Base-by-base conservation (phyloP, 2,888 invertebrate genomes). In the Hemithea aestivaria region DNA sequence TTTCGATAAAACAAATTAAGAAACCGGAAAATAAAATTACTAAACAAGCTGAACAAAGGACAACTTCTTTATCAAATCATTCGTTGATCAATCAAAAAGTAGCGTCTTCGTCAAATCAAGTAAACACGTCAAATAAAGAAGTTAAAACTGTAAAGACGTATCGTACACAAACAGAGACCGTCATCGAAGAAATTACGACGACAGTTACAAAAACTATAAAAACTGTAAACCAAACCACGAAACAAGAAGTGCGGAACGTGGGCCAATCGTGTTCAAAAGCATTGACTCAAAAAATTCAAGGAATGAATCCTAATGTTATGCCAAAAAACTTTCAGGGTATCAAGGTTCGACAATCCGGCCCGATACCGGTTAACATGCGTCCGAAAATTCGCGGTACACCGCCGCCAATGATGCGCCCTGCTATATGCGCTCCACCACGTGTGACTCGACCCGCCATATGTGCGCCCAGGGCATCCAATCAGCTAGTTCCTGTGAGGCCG, bases 141-240 rank as follows among this genome's bases (percentile, higher is more conserved):
- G 76, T 80, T 1, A 53, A 48, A 36, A 76, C 78, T 22, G 79
- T 87, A 1, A 82, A 84, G 68, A 82, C 79, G 2, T 71, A 75
- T 62, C 75, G 84, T 63, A 75, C 82, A 0, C 62, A 79, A 58
- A 73, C 77, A 0, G 64, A 85, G 53, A 87, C 85, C 20, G 69
- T 85, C 8, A 79, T 85, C 45, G 71, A 87, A 68, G 87, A 87
- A 67, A 76, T 87, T 21, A 87, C 85, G 4, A 85, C 85, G 30
- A 87, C 87, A 20, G 84, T 87, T 1, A 87, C 87, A 6, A 84
- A 84, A 72, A 87, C 85, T 6, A 77, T 87, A 47, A 73, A 83
- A 56, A 84, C 82, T 10, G 74, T 85, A 0, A 85, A 83, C 48
- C 79, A 83, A 57, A 73, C 73, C 16, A 60, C 70, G 10, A 79